Conservation (phyloP, 2,888 invertebrate genomes). For the Lepidochrysops patricia region DNA sequence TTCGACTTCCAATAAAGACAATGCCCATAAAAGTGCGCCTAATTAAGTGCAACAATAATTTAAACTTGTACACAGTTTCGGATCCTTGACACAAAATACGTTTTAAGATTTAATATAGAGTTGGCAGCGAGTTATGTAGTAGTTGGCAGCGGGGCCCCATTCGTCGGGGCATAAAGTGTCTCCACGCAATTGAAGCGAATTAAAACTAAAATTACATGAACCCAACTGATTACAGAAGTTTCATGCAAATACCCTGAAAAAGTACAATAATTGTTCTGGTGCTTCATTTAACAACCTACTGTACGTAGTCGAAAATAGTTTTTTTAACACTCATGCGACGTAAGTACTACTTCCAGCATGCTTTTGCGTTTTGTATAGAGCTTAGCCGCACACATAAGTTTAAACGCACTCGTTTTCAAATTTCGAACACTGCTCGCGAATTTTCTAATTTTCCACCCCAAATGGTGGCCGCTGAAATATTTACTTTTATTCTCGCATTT, state of each 20-base stretch:
- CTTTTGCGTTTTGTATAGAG: no score
- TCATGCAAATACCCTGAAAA: not conserved
- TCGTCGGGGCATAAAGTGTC: conserved; percentile 15
- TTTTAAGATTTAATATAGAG: conserved; percentile 29
- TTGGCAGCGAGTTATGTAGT: conserved; percentile 29
- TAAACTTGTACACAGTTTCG: conserved; percentile 14
- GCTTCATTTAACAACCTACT: not conserved
- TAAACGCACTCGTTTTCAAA: no score
- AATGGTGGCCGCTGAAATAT: no score
- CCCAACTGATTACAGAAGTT: conserved; percentile 1
- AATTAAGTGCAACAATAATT: conserved; percentile 10
- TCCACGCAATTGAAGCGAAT: conserved; percentile 20
- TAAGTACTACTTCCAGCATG: no score
- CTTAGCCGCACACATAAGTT: no score
- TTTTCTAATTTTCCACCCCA: no score
- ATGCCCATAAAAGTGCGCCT: conserved; percentile 11
- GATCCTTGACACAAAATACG: conserved; percentile 30
- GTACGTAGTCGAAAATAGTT: no score
- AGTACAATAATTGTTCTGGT: not conserved
- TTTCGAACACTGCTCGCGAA: no score
- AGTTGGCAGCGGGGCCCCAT: conserved; percentile 23
- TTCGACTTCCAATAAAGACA: conserved; percentile 6
- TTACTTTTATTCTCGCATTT: no score
- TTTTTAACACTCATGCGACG: no score
- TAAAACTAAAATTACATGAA: conserved; percentile 18